phyloP scores from a whole-genome alignment of 2,113 vertebrate species.

The Sminthopsis crassicaudata region DNA sequence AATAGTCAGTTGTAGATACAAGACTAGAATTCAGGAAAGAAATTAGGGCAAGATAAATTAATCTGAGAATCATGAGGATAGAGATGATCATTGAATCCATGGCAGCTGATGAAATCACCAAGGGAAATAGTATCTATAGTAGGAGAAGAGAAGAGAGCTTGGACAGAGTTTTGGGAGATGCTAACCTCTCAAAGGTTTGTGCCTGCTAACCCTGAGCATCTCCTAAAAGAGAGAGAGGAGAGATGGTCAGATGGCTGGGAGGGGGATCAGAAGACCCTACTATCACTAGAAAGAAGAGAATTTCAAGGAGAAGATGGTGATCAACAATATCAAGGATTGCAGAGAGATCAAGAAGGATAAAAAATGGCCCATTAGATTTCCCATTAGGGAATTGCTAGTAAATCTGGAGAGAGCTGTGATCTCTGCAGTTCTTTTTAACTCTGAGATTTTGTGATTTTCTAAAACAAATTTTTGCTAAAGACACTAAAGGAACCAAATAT shows the following conservation, averaged over 20 bases:
- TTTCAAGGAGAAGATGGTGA: background rate
- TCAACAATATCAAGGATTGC: background rate
- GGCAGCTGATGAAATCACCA: background rate
- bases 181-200: no score
- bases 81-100: background rate
- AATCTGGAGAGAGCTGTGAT: background rate
- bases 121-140: background rate
- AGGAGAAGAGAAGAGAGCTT: background rate
- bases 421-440: background rate
- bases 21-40: background rate
- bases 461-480: background rate
- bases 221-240: background rate
- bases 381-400: background rate
- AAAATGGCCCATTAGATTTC: background rate
- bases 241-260: background rate
- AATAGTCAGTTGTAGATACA: background rate
- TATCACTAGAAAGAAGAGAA: background rate
- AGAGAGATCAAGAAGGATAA: background rate
- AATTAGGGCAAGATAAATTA: background rate
- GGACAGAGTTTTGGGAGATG: no score
- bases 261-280: background rate
- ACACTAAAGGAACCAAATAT: background rate
- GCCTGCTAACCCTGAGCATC: no score
- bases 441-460: background rate
- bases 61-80: background rate